Evolutionary conservation across 1,140 invertebrate species (phyloP).

Genomic region (Penaeus japonicus): DNA sequence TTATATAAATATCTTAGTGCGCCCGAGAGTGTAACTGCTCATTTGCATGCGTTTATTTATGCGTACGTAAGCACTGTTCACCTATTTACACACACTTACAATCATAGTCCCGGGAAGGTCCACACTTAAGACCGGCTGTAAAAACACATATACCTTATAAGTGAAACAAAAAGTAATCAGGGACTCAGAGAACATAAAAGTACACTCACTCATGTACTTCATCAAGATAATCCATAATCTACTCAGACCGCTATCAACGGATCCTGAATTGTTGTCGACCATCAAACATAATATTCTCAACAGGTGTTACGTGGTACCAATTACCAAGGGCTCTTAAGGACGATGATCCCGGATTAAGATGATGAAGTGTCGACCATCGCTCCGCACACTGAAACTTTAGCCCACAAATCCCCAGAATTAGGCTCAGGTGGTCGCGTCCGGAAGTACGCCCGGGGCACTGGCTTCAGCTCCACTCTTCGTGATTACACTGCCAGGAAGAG

Average conservation of each 20-base stretch:
- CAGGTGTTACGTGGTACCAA: constrained; percentile 41
- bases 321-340: constrained; percentile 41
- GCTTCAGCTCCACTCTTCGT: neutral
- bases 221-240: neutral
- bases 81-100: no score
- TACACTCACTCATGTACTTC: no score
- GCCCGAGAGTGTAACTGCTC: no score
- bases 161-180: no score
- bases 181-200: no score
- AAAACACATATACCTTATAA: no score
- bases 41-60: no score
- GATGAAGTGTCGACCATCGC: constrained; percentile 48
- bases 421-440: neutral
- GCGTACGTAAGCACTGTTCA: no score
- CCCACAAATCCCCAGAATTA: constrained; percentile 19
- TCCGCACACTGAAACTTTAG: constrained; percentile 36
- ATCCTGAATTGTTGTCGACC: neutral
- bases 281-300: constrained; percentile 20
- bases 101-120: no score
- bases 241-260: neutral
- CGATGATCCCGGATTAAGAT: constrained; percentile 37
- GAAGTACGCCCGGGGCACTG: neutral
- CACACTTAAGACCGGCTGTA: no score
- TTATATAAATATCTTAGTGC: no score
- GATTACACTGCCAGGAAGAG: no score